Evolutionary conservation across 2,888 invertebrate species (phyloP), one percentile per base, ranked within the genome.

Genomic region (Heliconius hortense): DNA sequence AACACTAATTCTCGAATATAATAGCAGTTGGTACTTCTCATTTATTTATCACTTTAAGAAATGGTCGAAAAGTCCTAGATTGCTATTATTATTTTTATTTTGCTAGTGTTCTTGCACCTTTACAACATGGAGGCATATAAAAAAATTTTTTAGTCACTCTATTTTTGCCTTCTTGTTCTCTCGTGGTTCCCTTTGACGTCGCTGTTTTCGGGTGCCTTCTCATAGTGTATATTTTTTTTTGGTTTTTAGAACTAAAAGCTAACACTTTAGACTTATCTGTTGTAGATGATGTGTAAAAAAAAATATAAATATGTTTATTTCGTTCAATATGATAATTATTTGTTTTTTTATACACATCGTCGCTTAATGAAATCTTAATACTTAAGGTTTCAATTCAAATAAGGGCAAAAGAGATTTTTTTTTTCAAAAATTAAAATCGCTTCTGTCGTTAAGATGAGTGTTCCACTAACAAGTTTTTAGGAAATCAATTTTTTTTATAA

Each of bases 401-500:
- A 43, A 76, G 26, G 60, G 53, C 75, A 74, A 76, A 71, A 79
- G 76, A 76, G 59, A 74, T 73, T 73, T 82, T 81, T 80, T 76
- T 77, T 80, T 83, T 35, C 31, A 74, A 62, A 62, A 68, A 69
- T 74, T 71, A 83, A 87, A 85, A 82, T 85, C 82, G 80, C 77
- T 76, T 83, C 82, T 82, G 81, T 76, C 71, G 77, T 80, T 88
- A 90, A 89, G 85, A 84, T 86, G 88, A 88, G 90, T 91, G 90
- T 91, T 86, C 81, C 87, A 89, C 87, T 89, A 88, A 91, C 88
- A 80, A 82, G 79, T 80, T 80, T 75, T 66, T 79, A 82, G 87
- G 81, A 84, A 85, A 84, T 81, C 82, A 80, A 78, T 79, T 77
- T 78, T 73, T 59, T 70, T 66, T 39, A 28, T 31, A 0, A 13